Base-by-base conservation (phyloP, 2,113 vertebrate species). In the Anser cygnoides region DNA sequence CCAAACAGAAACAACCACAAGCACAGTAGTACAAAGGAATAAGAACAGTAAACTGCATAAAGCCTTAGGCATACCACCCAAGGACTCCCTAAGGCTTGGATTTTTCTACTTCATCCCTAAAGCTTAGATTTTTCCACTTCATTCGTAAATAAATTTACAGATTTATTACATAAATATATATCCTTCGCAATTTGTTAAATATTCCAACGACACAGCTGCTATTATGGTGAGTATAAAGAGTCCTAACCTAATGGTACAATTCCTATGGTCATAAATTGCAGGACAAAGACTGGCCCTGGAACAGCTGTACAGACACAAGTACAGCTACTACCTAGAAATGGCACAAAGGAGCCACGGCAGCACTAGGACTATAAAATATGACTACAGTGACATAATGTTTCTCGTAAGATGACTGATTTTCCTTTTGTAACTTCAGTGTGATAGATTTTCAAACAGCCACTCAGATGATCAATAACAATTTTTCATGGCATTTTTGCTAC, bases 381-480 rank as follows among this genome's bases (percentile, higher is more conserved):
- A 35, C 46, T 70, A 4, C n/a, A 79, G 1, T 41, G 79, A 82
- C 50, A 59, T 8, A 10, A 25, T 31, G 37, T 72, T 94, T 85
- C 81, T 87, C 0, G 2, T 55, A 93, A 62, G 46, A 58, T 61
- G 89, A 92, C 44, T 58, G 84, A 91, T 91, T 82, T 88, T 83
- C 76, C n/a, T 86, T 90, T 75, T 55, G 54, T 80, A 92, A n/a
- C 84, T 93, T 83, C 81, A 41, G 4, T 29, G 67, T 82, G 75
- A 89, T 46, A 89, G 90, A 87, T 75, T 87, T 52, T 74, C 70
- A 90, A 93, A 87, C 75, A 89, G 63, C 49, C 74, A 79, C 68
- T 90, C 78, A 46, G 65, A 31, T 82, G 82, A 87, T 96, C 89
- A 95, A 84, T 78, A 83, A 43, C 59, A 82, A 62, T 93, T 96